Evolutionary conservation across 2,888 invertebrate genomes (phyloP).

Genomic region (Tuta absoluta): DNA sequence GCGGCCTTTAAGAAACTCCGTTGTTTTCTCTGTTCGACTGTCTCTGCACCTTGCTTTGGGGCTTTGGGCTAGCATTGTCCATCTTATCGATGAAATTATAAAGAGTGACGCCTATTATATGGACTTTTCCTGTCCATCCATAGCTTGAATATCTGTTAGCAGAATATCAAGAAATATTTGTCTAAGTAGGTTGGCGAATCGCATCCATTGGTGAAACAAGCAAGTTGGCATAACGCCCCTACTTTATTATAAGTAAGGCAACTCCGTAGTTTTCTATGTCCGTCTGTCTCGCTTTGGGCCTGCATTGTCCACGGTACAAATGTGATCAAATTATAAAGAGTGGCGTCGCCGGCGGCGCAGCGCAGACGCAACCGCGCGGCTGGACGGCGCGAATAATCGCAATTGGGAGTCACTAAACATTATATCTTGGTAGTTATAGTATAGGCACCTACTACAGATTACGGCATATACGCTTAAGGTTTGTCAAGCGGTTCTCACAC

Average conservation of each 20-base stretch:
- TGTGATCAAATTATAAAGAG: constrained; percentile 81
- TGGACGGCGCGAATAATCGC: constrained; percentile 68
- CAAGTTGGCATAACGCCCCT: too few species aligned
- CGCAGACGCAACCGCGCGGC: constrained; percentile 36
- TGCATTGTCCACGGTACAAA: constrained; percentile 79
- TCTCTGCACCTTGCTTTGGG: too few species aligned
- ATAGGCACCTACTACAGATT: neutral
- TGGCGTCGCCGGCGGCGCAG: constrained; percentile 60
- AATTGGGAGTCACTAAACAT: constrained; percentile 51
- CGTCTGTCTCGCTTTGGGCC: constrained; percentile 70
- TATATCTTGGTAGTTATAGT: constrained; percentile 38
- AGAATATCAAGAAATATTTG: too few species aligned
- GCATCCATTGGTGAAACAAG: too few species aligned
- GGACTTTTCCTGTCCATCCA: too few species aligned
- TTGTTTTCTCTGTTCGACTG: neutral
- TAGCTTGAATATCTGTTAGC: too few species aligned
- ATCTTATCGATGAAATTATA: neutral
- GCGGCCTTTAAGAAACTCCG: too few species aligned
- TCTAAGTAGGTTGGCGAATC: too few species aligned
- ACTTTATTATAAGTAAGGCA: constrained; percentile 23
- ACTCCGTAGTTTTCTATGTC: constrained; percentile 49
- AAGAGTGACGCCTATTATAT: too few species aligned
- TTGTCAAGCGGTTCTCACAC: too few species aligned
- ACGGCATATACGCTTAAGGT: too few species aligned
- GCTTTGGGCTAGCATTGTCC: neutral